Conservation (phyloP, 2,888 invertebrate genomes). For the Sminthurides aquaticus region DNA sequence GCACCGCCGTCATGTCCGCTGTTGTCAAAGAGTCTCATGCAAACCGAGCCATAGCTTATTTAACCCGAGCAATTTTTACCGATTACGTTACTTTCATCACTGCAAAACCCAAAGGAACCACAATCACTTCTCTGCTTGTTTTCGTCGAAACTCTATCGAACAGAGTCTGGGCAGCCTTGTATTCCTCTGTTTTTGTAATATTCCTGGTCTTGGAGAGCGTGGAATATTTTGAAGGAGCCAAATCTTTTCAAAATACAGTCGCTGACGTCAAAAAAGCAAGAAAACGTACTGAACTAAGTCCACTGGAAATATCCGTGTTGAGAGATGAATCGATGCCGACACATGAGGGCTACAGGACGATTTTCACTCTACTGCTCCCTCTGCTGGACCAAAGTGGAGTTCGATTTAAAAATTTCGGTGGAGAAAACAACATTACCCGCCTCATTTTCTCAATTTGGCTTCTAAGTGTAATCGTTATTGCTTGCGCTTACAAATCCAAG, state of each 20-base stretch:
- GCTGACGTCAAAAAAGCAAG: background rate
- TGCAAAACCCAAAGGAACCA: background rate
- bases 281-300: background rate
- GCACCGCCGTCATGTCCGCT: slow-evolving; percentile 1
- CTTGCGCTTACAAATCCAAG: slow-evolving; percentile 14
- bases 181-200: background rate
- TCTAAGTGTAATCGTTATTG: slow-evolving; percentile 4
- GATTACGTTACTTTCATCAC: slow-evolving; percentile 13
- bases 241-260: background rate
- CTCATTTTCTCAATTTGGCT: slow-evolving; percentile 5
- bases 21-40: background rate
- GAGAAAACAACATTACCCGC: background rate
- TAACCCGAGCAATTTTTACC: background rate
- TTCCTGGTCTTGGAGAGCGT: background rate
- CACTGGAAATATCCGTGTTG: background rate
- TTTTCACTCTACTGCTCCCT: background rate
- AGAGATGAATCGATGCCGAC: background rate
- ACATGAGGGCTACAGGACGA: background rate
- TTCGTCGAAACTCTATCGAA: background rate
- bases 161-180: background rate
- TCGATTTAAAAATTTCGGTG: background rate
- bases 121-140: background rate
- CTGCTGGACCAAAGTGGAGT: background rate
- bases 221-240: background rate
- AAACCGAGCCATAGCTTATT: background rate